These are phyloP conservation scores for Drosophila murphyi DNA, from an alignment of 1,140 invertebrate genomes.

Conservation along the genomic window DNA sequence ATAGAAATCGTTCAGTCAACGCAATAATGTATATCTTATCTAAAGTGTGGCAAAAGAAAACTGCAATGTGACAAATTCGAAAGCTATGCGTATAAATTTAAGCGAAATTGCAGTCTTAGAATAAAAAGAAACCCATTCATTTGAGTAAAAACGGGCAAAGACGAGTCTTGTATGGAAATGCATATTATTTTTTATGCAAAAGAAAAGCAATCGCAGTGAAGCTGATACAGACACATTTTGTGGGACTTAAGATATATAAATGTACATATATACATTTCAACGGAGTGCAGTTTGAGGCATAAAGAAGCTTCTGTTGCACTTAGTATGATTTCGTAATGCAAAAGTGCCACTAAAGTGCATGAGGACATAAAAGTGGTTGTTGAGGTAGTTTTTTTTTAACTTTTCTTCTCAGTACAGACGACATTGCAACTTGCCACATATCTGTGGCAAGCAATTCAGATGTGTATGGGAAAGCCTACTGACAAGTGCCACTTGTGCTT, in stretches of 20 bases:
- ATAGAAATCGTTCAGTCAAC: background rate
- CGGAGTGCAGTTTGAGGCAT: conserved; percentile 15
- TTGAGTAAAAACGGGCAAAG: conserved; percentile 13
- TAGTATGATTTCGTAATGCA: conserved; percentile 23
- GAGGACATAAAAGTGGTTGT: conserved; percentile 37
- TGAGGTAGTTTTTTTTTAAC: background rate
- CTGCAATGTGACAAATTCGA: conserved; percentile 4
- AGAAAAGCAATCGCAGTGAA: conserved; percentile 1
- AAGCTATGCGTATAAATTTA: background rate
- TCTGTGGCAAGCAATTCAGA: no score
- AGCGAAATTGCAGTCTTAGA: conserved; percentile 9
- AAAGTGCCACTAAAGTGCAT: conserved; percentile 30
- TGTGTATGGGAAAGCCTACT: background rate
- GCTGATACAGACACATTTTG: background rate
- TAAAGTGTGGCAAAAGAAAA: background rate
- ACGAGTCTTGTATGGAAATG: conserved; percentile 18
- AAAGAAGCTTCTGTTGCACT: conserved; percentile 26
- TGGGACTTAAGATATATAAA: background rate
- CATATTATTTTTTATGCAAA: background rate
- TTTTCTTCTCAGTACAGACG: background rate
- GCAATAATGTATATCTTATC: background rate
- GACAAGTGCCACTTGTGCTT: conserved; percentile 39
- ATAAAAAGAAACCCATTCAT: conserved; percentile 5
- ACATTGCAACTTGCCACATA: conserved; percentile 8
- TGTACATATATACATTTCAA: background rate